Conservation (phyloP, 2,113 vertebrate genomes). For the Chloroceryle aenea region DNA sequence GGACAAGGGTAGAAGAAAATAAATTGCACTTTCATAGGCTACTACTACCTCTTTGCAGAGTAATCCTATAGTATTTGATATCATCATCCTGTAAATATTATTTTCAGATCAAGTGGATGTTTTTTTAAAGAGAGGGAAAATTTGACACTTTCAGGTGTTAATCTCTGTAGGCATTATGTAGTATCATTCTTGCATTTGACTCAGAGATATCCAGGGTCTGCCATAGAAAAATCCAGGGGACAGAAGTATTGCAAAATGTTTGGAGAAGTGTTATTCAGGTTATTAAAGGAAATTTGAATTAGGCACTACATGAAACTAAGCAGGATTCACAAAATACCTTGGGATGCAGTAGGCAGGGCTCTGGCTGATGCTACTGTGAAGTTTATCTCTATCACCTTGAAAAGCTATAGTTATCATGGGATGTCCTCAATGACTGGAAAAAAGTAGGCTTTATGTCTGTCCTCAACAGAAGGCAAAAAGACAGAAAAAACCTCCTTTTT, state of each 20-base stretch:
- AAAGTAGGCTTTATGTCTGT: not conserved
- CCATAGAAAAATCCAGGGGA: not conserved
- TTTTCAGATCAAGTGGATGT: not conserved
- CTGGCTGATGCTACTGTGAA: not conserved
- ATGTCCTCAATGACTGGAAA: not conserved
- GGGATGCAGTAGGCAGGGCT: not conserved
- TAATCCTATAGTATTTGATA: not conserved
- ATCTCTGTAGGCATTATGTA: not conserved
- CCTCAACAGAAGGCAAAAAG: not conserved
- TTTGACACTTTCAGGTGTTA: not conserved
- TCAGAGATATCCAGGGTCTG: not conserved
- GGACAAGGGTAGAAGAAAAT: not conserved
- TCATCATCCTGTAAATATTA: not conserved
- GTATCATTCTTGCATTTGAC: not conserved
- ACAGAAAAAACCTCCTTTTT: not conserved
- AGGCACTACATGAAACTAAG: not conserved
- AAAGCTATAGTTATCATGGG: not conserved
- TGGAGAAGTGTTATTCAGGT: not conserved
- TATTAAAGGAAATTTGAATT: not conserved
- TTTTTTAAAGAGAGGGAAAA: not conserved
- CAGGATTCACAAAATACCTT: not conserved
- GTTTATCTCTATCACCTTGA: not conserved
- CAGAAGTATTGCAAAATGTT: not conserved
- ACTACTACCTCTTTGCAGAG: not conserved
- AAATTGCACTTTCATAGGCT: not conserved